Evolutionary conservation across 2,113 vertebrate genomes (phyloP).

Genomic region (Felis catus): F.catus_Fca126_mat1.0 CM031419.1:137879001-137879500

Average conservation of each 20-base stretch:
- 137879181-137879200: constrained; percentile 91
- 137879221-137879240: constrained; percentile 92
- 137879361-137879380: constrained; percentile 85
- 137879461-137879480: neutral
- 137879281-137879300: constrained; percentile 87
- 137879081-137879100: constrained; percentile 90
- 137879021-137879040: constrained; percentile 89
- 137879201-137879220: constrained; percentile 91
- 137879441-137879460: constrained; percentile 66
- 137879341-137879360: constrained; percentile 83
- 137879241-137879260: constrained; percentile 90
- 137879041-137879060: constrained; percentile 91
- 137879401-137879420: constrained; percentile 73
- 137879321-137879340: constrained; percentile 81
- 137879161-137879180: constrained; percentile 94
- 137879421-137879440: constrained; percentile 79
- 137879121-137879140: constrained; percentile 93
- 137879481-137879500: constrained; percentile 61
- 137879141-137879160: constrained; percentile 95
- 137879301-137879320: constrained; percentile 85
- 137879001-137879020: constrained; percentile 87
- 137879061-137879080: constrained; percentile 91
- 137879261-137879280: constrained; percentile 89
- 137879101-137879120: constrained; percentile 92
- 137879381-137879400: constrained; percentile 84